Evolutionary conservation across 2,888 invertebrate species (phyloP), one percentile per base, ranked within the genome.

Genomic region (Spicauda simplicius): DNA sequence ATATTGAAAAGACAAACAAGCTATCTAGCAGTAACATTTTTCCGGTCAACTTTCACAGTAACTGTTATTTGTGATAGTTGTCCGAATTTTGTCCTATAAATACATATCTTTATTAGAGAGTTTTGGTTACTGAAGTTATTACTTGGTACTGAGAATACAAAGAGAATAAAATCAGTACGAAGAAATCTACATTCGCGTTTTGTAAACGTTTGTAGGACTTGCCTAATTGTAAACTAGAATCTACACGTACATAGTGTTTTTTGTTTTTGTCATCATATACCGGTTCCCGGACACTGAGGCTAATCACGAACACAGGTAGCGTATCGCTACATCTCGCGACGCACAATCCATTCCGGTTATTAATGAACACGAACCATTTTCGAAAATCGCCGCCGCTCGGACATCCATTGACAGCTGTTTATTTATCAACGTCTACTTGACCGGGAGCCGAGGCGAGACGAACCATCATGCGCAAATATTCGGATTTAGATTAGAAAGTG

Each of bases 231-330:
- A 58, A 58, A 41, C 20, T 16, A 37, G 41, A 50, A 37, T 58
- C 10, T 25, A 52, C 33, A 10, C n/a, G 45, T 19, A 37, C 30
- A 5, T 33, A 50, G 41, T n/a, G 14, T 54, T 33, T 61, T 45
- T 53, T 65, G 14, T 59, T 14, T 64, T 19, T 57, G 20, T 64
- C 56, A 41, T 58, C 53, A 8, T 41, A 41, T 65, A 65, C 61
- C 66, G 66, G 69, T 61, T 64, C 52, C 55, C 53, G 66, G 60
- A 55, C 70, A 69, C 68, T 74, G 72, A 73, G 74, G 78, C 78
- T 83, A 81, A 85, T 84, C 83, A 80, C 76, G 73, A 88, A 88
- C 84, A 88, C 89, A 87, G 87, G 90, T 90, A 89, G 89, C 89
- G 72, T 84, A 86, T 86, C 86, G 79, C 73, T 77, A 77, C 77